phyloP scores from a whole-genome alignment of 2,113 vertebrate genomes.

The Anoura caudifer region DNA sequence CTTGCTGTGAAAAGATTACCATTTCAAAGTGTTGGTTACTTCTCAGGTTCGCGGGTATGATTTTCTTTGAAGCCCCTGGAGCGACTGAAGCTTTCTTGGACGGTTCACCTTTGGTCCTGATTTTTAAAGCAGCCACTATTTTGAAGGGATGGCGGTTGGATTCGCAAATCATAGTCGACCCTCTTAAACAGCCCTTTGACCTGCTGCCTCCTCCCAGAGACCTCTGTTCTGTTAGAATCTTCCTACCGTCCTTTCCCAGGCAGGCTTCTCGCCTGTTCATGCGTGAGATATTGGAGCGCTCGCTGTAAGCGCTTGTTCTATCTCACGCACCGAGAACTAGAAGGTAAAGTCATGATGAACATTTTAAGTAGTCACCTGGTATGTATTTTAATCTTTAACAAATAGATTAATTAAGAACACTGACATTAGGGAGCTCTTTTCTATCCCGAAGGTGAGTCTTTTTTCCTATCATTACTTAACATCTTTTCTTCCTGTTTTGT shows the following conservation, averaged over 20 bases:
- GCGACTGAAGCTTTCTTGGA: neutral
- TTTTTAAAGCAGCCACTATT: constrained; percentile 20
- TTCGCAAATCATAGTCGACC: neutral
- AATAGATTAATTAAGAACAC: constrained; percentile 53
- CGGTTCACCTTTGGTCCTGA: neutral
- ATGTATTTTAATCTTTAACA: constrained; percentile 48
- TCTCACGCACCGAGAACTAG: neutral
- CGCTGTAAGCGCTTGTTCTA: neutral
- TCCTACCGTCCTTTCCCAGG: neutral
- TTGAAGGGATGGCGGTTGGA: neutral
- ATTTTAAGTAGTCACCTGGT: constrained; percentile 26
- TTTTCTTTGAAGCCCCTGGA: neutral
- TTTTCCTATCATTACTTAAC: neutral
- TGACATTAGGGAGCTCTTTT: neutral
- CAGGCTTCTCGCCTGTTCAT: neutral
- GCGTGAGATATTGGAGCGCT: neutral
- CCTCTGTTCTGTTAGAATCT: neutral
- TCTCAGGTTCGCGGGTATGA: neutral
- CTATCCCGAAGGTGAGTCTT: neutral
- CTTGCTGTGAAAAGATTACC: neutral
- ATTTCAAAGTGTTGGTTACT: constrained; percentile 22
- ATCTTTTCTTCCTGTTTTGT: constrained; percentile 14
- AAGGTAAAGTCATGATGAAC: neutral
- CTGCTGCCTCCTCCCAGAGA: neutral
- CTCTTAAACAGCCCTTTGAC: neutral